phyloP scores from a whole-genome alignment of 2,113 vertebrate species.

The Sinocyclocheilus rhinocerous region DNA sequence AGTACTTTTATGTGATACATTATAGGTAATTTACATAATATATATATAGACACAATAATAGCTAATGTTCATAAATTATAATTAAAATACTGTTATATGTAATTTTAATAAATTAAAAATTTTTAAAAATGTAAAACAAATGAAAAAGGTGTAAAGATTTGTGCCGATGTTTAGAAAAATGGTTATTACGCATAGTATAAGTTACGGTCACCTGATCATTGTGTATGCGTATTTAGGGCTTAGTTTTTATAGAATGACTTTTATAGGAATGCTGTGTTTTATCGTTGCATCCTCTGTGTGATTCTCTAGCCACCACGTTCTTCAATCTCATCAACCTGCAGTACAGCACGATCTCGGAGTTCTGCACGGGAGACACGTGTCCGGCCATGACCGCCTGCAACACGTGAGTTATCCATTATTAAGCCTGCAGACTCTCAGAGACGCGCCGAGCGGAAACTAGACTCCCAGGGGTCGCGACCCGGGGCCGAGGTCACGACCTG shows the following conservation, averaged over 20 bases:
- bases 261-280: background rate
- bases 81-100: background rate
- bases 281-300: conserved; percentile 9
- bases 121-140: too few relatives aligned
- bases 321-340: conserved; percentile 99
- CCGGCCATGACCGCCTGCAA: conserved; percentile 96
- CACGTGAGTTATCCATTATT: conserved; percentile 83
- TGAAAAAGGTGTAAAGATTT: background rate
- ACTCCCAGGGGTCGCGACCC: too few relatives aligned
- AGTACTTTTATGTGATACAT: too few relatives aligned
- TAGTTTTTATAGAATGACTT: too few relatives aligned
- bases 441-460: background rate
- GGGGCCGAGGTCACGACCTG: too few relatives aligned
- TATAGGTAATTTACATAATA: too few relatives aligned
- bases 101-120: background rate
- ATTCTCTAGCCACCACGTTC: conserved; percentile 91
- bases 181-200: background rate
- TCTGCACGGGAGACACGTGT: conserved; percentile 97
- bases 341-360: conserved; percentile 99
- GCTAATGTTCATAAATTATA: background rate
- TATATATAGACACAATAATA: too few relatives aligned
- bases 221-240: background rate
- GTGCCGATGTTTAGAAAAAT: background rate
- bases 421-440: conserved; percentile 10
- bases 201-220: background rate